Base-by-base conservation (phyloP, 30 jellyfish, hydroid and myxozoan genomes). In the Sanderia malayensis region DNA sequence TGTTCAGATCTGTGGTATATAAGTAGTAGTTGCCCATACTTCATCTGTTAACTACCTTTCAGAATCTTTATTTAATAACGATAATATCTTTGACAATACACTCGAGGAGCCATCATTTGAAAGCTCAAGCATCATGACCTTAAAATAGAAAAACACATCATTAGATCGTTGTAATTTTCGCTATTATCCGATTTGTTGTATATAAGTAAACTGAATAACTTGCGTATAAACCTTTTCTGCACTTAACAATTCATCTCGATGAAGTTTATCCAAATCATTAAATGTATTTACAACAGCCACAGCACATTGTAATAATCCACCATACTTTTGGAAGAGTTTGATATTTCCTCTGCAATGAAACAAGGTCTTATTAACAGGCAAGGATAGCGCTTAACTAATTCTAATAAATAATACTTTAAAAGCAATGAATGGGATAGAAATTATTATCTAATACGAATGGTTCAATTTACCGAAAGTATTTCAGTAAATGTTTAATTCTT, bases 161-260 rank as follows among this genome's bases (percentile, higher is more conserved):
- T n/a, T n/a, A n/a, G n/a, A n/a, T n/a, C n/a, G n/a, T n/a, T n/a
- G n/a, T n/a, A n/a, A n/a, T n/a, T n/a, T n/a, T n/a, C n/a, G n/a
- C n/a, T n/a, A n/a, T n/a, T n/a, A n/a, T n/a, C n/a, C n/a, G n/a
- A n/a, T n/a, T n/a, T n/a, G n/a, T n/a, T n/a, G n/a, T n/a, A n/a
- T n/a, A n/a, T n/a, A n/a, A n/a, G n/a, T n/a, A n/a, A n/a, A n/a
- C n/a, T n/a, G n/a, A n/a, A n/a, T n/a, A n/a, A n/a, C 10, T 9
- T 62, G 8, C 65, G 21, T 13, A 4, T 27, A 31, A 19, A 87
- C 96, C 95, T 87, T 87, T 67, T 87, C 95, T 2, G 95, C 93
- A 55, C 94, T 76, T 2, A 76, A 76, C 27, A 80, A 37, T 59
- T 87, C 96, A 46, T 87, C 92, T 31, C 87, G 73, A 59, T 81